These are phyloP conservation scores for Sebastes minor DNA, from an alignment of 2,797 vertebrate species.

Conservation along the genomic window DNA sequence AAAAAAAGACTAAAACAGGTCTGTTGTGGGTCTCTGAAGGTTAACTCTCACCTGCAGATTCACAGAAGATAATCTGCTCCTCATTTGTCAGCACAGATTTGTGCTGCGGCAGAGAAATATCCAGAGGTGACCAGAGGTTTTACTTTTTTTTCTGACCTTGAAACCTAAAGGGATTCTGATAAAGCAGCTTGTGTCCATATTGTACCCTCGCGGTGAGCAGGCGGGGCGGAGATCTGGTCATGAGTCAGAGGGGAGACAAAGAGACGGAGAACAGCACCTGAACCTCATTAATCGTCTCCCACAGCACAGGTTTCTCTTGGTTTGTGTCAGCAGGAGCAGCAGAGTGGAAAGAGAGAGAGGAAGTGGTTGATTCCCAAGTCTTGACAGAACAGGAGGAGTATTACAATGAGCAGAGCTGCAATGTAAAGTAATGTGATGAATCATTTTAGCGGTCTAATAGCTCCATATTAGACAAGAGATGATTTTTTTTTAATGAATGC, in stretches of 20 bases:
- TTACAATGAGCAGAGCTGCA: neutral
- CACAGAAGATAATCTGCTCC: too few relatives aligned
- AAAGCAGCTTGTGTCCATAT: neutral
- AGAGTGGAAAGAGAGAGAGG: slow-evolving; percentile 22
- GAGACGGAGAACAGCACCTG: slow-evolving; percentile 30
- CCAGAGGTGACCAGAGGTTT: neutral
- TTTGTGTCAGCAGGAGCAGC: slow-evolving; percentile 35
- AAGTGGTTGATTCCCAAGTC: slow-evolving; percentile 7
- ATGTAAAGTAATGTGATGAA: neutral
- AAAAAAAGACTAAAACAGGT: too few relatives aligned
- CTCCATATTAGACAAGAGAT: too few relatives aligned
- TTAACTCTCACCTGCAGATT: too few relatives aligned
- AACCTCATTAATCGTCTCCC: slow-evolving; percentile 39
- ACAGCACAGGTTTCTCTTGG: neutral
- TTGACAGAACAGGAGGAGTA: neutral
- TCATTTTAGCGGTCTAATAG: neutral
- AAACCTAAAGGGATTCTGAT: neutral
- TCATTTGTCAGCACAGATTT: neutral
- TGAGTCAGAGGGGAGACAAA: slow-evolving; percentile 18
- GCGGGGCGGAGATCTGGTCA: slow-evolving; percentile 2
- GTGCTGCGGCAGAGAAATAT: neutral
- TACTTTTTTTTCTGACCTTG: neutral
- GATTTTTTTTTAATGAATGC: too few relatives aligned
- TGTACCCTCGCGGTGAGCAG: neutral
- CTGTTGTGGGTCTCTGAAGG: too few relatives aligned